Evolutionary conservation across 2,888 invertebrate genomes (phyloP), one percentile per base, ranked within the genome.

Genomic region (Ornithoptera priamus): DNA sequence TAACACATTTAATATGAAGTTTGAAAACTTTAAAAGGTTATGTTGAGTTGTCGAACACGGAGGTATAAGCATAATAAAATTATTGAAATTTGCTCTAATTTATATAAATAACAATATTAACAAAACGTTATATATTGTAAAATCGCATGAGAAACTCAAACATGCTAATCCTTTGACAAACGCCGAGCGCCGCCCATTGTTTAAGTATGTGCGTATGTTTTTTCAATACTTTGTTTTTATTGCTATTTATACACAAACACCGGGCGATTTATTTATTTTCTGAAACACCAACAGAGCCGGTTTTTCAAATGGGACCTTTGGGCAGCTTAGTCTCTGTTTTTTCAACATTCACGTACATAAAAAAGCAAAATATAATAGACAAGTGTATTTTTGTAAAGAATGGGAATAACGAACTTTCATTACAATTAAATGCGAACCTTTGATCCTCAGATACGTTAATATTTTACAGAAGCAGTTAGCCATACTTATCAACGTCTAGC

Each of bases 91-190:
- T 12, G 22, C 15, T 58, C 22, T 24, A 0, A 20, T 22, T 22
- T n/a, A 58, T 58, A 12, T 58, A 58, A 58, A 67, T 46, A 15
- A 20, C 22, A 30, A 30, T 18, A 46, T 75, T 72, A 75, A 72
- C 74, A 75, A 75, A 72, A 72, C 72, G 72, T 50, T 64, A 70
- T 61, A 78, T 30, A 30, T 30, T 30, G 30, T 30, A 77, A 80
- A 80, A 82, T 82, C 82, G 81, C 83, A 88, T 86, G 89, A 83
- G 89, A 89, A 90, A 81, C 80, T 81, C 87, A 89, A 89, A 90
- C 84, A 89, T 72, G 83, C 81, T 89, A 87, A 90, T 86, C 85
- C 85, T 76, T 80, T 75, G 72, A 79, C 85, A 88, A 90, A 90
- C 84, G 86, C 78, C 75, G 75, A 74, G 75, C 79, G 78, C 73